phyloP scores from a whole-genome alignment of 1,140 invertebrate genomes.

The Meteorus sp. region DNA sequence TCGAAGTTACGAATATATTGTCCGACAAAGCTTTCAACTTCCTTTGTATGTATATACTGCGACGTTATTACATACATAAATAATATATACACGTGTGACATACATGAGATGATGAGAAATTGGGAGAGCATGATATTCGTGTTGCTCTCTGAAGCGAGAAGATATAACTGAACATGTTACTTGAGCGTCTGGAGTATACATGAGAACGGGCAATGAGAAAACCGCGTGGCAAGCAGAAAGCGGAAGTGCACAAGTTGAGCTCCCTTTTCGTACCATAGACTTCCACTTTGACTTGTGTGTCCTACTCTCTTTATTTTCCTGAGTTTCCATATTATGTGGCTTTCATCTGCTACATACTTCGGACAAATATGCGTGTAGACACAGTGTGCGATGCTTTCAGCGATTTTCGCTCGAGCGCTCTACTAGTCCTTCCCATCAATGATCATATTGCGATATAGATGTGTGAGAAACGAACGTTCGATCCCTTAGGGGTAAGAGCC shows the following conservation, averaged over 20 bases:
- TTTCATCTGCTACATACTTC: too few relatives aligned
- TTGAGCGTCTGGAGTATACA: not conserved
- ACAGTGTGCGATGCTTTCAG: too few relatives aligned
- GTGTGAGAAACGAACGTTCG: not conserved
- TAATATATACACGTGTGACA: too few relatives aligned
- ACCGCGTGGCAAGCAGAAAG: conserved; percentile 25
- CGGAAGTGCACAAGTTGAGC: not conserved
- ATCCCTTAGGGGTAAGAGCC: not conserved
- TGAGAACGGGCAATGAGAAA: conserved; percentile 13
- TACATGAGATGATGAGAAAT: not conserved
- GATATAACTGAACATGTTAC: conserved; percentile 26
- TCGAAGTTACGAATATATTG: too few relatives aligned
- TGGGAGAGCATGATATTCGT: conserved; percentile 17
- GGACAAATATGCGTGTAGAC: too few relatives aligned
- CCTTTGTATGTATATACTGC: too few relatives aligned
- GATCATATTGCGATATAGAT: conserved; percentile 28
- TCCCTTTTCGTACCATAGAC: not conserved
- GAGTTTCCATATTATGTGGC: too few relatives aligned
- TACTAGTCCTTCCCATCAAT: conserved; percentile 28
- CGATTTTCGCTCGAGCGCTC: too few relatives aligned
- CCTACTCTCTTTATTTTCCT: not conserved
- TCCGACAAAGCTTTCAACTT: too few relatives aligned
- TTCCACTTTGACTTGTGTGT: conserved; percentile 5
- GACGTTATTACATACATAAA: too few relatives aligned
- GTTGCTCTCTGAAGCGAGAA: conserved; percentile 28